phyloP scores from a whole-genome alignment of 2,113 vertebrate genomes.

The Mastomys natalensis region DNA sequence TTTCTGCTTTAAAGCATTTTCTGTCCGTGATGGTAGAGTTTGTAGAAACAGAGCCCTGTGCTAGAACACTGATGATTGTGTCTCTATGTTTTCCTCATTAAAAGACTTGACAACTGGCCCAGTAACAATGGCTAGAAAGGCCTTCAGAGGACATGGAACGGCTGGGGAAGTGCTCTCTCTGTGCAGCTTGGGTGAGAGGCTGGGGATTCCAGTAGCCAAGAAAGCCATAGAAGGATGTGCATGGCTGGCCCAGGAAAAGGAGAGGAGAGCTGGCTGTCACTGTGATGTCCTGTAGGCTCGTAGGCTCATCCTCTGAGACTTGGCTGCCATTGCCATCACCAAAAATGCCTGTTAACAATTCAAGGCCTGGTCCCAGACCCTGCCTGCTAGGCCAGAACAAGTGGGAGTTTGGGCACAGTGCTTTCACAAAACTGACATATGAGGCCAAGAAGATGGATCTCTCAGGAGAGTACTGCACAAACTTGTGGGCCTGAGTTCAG shows the following conservation, averaged over 20 bases:
- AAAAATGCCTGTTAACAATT: not conserved
- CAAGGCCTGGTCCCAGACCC: not conserved
- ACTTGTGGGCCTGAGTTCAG: not conserved
- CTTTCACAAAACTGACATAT: not conserved
- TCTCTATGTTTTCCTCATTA: not conserved
- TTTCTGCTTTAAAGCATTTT: not conserved
- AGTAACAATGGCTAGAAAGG: too few relatives aligned
- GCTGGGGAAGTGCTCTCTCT: not conserved
- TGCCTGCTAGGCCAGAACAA: rapidly evolving
- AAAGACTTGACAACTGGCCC: not conserved
- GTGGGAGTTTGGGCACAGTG: rapidly evolving
- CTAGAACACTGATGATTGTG: rapidly evolving
- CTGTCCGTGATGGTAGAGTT: not conserved
- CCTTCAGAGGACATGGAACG: not conserved
- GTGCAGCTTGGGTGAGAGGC: rapidly evolving
- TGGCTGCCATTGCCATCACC: not conserved
- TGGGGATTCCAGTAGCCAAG: not conserved
- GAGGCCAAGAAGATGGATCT: too few relatives aligned
- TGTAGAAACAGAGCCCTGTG: not conserved
- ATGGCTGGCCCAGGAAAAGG: not conserved
- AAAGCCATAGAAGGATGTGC: not conserved
- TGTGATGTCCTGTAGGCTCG: not conserved
- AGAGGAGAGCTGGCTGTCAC: rapidly evolving
- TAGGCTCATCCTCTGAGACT: rapidly evolving
- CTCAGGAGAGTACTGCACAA: not conserved